Percentiles rank a stretch among this genome's conserved stretches.
Evolutionary conservation across 2,888 invertebrate genomes (phyloP).

Genomic region (Latrodectus elegans): DNA sequence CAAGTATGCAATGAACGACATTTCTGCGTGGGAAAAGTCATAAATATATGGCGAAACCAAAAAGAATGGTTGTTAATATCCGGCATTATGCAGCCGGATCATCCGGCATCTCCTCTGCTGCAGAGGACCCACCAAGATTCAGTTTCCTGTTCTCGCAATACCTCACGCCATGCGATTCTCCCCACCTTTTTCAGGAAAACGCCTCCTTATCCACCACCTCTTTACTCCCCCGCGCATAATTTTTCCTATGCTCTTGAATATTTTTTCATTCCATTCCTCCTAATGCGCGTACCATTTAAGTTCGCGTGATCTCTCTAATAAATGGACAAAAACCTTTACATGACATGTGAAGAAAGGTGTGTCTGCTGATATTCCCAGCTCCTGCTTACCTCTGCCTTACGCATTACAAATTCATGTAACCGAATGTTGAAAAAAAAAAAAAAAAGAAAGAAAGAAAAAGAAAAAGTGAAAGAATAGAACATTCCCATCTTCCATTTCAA

Average conservation of each 20-base stretch:
- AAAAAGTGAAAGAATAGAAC: neutral
- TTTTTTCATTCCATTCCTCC: conserved; percentile 9
- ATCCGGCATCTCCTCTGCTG: neutral
- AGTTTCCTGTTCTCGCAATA: conserved; percentile 37
- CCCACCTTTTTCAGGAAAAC: neutral
- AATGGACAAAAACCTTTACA: conserved; percentile 17
- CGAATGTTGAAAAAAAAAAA: neutral
- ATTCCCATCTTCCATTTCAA: neutral
- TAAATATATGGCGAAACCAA: too few species aligned
- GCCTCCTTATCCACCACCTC: neutral
- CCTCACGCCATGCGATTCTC: neutral
- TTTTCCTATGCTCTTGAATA: conserved; percentile 17
- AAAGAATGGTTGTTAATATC: conserved; percentile 20
- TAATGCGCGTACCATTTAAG: conserved; percentile 32
- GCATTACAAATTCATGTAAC: conserved; percentile 46
- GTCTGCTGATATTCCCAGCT: conserved; percentile 21
- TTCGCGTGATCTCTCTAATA: conserved; percentile 46
- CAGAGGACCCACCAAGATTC: conserved; percentile 9
- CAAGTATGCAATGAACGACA: neutral
- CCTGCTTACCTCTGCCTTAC: neutral
- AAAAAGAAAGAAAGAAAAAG: neutral
- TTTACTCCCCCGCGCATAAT: neutral
- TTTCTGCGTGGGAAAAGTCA: neutral
- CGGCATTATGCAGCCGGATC: conserved; percentile 15
- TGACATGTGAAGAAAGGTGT: conserved; percentile 59